These are phyloP conservation scores for Tangara arthus DNA, from an alignment of 2,797 vertebrate species.

Conservation along the genomic window DNA sequence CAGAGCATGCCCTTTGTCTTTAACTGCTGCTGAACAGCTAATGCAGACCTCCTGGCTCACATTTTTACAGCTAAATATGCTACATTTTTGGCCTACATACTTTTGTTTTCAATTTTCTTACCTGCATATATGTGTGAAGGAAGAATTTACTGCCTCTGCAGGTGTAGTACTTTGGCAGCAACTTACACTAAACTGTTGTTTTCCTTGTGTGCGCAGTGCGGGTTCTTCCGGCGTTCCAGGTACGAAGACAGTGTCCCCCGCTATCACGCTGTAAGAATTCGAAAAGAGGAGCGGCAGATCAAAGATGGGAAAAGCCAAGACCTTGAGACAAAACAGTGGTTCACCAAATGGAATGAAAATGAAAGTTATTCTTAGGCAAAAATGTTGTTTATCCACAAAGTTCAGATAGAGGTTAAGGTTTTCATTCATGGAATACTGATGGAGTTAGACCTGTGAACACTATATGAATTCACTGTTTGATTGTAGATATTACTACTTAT, in stretches of 20 bases:
- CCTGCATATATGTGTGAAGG: neutral
- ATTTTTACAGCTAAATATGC: neutral
- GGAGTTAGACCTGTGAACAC: conserved; percentile 42
- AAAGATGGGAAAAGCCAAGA: conserved; percentile 79
- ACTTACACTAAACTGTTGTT: neutral
- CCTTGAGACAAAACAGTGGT: conserved; percentile 89
- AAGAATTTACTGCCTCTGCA: neutral
- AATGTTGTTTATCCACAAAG: neutral
- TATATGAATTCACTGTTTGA: conserved; percentile 25
- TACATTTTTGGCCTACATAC: neutral
- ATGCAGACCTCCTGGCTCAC: neutral
- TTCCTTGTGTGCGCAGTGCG: conserved; percentile 79
- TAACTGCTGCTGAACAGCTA: neutral
- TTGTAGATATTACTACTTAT: conserved; percentile 57
- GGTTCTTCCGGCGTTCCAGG: conserved; percentile 94
- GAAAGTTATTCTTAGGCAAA: conserved; percentile 87
- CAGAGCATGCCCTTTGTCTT: neutral
- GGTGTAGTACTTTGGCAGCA: neutral
- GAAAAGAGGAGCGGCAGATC: conserved; percentile 83
- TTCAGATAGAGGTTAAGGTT: conserved; percentile 14
- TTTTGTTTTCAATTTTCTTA: neutral
- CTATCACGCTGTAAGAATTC: conserved; percentile 93
- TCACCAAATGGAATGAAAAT: conserved; percentile 91
- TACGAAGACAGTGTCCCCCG: conserved; percentile 89
- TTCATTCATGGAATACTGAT: conserved; percentile 4